phyloP scores from a whole-genome alignment of 2,113 vertebrate genomes.

The Campylomormyrus tamandua region DNA sequence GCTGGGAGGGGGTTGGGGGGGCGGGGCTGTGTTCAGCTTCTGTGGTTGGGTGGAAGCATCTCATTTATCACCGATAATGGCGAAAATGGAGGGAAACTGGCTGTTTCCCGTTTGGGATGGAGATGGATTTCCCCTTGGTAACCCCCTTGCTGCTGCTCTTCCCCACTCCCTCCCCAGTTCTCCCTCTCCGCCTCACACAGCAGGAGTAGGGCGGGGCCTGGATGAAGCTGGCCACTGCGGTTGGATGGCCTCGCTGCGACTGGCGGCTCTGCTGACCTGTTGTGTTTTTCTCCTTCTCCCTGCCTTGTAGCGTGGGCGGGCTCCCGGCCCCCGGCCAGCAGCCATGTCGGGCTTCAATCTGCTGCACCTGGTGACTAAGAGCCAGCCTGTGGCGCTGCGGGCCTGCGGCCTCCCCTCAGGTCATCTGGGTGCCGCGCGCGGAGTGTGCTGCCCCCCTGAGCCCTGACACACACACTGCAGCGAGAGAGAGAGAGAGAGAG shows the following conservation, averaged over 20 bases:
- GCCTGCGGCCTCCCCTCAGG: slow-evolving; percentile 98
- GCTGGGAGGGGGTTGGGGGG: too few relatives aligned
- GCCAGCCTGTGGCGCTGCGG: slow-evolving; percentile 89
- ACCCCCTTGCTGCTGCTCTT: not conserved
- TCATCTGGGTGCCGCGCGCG: slow-evolving; percentile 77
- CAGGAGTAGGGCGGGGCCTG: not conserved
- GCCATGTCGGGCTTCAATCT: slow-evolving; percentile 99
- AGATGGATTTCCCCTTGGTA: slow-evolving; percentile 4
- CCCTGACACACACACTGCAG: slow-evolving; percentile 48
- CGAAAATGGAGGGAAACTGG: slow-evolving; percentile 2
- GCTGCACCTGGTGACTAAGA: slow-evolving; percentile 98
- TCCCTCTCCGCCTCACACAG: not conserved
- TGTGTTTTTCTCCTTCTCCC: slow-evolving; percentile 56
- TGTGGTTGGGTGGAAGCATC: not conserved
- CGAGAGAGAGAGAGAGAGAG: slow-evolving; percentile 8
- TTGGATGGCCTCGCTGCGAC: slow-evolving; percentile 16
- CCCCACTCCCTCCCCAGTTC: not conserved
- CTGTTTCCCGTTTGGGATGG: slow-evolving; percentile 6
- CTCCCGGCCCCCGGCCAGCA: slow-evolving; percentile 54
- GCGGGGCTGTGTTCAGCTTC: not conserved
- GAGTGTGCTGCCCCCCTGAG: slow-evolving; percentile 60
- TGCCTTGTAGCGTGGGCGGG: slow-evolving; percentile 70
- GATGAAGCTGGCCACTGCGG: not conserved
- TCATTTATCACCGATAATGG: slow-evolving; percentile 8
- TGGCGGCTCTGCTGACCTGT: slow-evolving; percentile 44